Evolutionary conservation across 35 echinoderm and acorn worm genomes (phyloP).

Genomic region (Stichopus chloronotus): DNA sequence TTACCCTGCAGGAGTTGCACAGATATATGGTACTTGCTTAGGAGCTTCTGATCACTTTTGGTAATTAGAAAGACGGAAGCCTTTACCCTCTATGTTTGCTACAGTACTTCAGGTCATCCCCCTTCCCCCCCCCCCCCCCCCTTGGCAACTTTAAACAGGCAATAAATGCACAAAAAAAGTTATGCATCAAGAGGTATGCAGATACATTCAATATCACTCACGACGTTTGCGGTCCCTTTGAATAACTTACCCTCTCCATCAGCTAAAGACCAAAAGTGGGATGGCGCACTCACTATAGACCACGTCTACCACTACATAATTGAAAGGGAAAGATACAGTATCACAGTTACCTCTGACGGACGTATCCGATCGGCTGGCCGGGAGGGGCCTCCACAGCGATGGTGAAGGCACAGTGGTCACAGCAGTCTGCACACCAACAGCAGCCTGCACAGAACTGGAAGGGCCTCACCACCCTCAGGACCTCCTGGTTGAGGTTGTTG

Average conservation of each 20-base stretch:
- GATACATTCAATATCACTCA: not conserved
- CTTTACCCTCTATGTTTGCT: too few species aligned
- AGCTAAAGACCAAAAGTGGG: not conserved
- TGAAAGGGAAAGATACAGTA: not conserved
- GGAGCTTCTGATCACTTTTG: too few species aligned
- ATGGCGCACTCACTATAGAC: not conserved
- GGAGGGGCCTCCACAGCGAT: conserved; percentile 74
- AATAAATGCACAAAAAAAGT: too few species aligned
- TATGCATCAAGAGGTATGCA: too few species aligned
- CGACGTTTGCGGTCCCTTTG: not conserved
- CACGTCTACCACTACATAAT: not conserved
- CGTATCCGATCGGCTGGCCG: conserved; percentile 72
- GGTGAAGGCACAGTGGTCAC: conserved; percentile 52
- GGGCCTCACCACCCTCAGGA: conserved; percentile 62
- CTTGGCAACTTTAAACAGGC: too few species aligned
- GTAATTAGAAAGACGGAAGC: too few species aligned
- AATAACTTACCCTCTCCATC: not conserved
- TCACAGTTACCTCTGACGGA: conserved; percentile 73
- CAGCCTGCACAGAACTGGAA: conserved; percentile 77
- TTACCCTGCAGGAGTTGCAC: too few species aligned
- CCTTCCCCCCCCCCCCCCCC: too few species aligned
- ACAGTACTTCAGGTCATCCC: too few species aligned
- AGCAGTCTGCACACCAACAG: conserved; percentile 76
- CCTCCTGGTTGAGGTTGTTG: conserved; percentile 79
- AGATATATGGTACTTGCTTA: too few species aligned